Evolutionary conservation across 2,797 vertebrate species (phyloP).

Genomic region (Trachops cirrhosus): DNA sequence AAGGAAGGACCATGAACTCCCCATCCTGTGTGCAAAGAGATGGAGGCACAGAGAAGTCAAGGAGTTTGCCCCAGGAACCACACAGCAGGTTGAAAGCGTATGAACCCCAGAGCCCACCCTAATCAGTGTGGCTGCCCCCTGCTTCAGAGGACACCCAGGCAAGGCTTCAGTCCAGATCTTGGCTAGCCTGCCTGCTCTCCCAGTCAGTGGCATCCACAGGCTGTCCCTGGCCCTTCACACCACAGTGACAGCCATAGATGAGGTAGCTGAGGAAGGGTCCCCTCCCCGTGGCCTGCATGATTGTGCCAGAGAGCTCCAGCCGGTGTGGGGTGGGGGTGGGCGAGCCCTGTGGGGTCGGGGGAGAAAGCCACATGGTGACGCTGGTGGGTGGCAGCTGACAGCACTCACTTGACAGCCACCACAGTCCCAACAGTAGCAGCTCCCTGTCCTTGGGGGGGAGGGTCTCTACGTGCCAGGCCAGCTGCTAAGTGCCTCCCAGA

Average conservation of each 20-base stretch:
- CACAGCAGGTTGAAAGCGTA: background rate
- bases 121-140: rapidly evolving
- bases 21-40: background rate
- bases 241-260: slow-evolving; percentile 56
- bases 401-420: too few relatives aligned
- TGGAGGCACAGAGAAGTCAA: background rate
- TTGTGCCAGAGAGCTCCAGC: slow-evolving; percentile 49
- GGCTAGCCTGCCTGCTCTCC: background rate
- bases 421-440: background rate
- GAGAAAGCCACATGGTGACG: background rate
- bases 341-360: background rate
- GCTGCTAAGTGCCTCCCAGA: background rate
- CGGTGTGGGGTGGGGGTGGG: rapidly evolving
- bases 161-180: background rate
- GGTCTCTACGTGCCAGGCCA: rapidly evolving
- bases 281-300: background rate
- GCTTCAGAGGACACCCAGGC: background rate
- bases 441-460: rapidly evolving
- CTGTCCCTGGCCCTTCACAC: slow-evolving; percentile 24
- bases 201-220: background rate
- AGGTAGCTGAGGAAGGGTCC: slow-evolving; percentile 30
- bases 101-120: background rate
- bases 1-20: too few relatives aligned
- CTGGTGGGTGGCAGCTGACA: background rate
- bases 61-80: background rate